Percentiles rank a stretch among this genome's conserved stretches.
phyloP scores from a whole-genome alignment of 2,797 vertebrate genomes.

The Brachyrhaphis roseni region DNA sequence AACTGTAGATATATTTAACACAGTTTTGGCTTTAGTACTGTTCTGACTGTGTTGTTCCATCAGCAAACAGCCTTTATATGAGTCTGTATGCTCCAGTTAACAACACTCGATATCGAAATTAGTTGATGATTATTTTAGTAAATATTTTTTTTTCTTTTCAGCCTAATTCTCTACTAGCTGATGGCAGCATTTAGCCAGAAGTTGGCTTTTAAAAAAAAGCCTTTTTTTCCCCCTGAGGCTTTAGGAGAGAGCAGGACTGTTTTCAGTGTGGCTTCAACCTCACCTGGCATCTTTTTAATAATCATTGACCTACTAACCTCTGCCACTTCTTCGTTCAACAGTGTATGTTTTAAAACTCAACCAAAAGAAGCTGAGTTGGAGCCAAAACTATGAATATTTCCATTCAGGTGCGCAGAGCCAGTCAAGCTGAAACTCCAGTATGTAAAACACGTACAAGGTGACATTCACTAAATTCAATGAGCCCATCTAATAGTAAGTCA shows the following conservation, averaged over 20 bases:
- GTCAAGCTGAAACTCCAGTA: not conserved
- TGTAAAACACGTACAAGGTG: conserved; percentile 1
- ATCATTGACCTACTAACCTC: not conserved
- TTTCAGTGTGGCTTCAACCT: conserved; percentile 1
- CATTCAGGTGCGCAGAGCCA: not conserved
- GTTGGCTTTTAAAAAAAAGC: not conserved
- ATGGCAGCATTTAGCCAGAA: not conserved
- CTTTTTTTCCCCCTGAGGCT: not conserved
- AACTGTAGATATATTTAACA: too few relatives aligned
- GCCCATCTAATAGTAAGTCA: conserved; percentile 38
- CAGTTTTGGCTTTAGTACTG: too few relatives aligned
- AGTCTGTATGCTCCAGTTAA: too few relatives aligned
- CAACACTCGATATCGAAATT: too few relatives aligned
- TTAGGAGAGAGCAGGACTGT: not conserved
- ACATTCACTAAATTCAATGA: conserved; percentile 45
- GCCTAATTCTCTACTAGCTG: not conserved
- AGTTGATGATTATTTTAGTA: too few relatives aligned
- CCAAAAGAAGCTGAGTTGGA: not conserved
- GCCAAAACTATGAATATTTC: not conserved
- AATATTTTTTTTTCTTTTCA: not conserved
- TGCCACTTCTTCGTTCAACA: not conserved
- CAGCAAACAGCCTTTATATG: too few relatives aligned
- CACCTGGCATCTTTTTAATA: conserved; percentile 19
- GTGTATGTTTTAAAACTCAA: not conserved
- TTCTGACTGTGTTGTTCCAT: too few relatives aligned